Evolutionary conservation across 2,888 invertebrate genomes (phyloP).

Genomic region (Apamea monoglypha): DNA sequence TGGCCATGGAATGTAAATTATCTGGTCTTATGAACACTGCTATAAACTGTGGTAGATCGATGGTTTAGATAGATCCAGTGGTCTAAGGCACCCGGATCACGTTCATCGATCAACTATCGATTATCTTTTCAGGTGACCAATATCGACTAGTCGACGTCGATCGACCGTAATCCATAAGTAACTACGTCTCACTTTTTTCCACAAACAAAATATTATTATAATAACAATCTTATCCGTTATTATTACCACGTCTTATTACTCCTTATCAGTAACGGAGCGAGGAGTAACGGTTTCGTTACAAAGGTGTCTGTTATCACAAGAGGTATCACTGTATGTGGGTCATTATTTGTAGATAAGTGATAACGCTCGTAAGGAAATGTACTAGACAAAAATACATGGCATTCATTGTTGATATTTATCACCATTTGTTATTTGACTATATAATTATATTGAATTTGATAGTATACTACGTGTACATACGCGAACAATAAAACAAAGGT

Average conservation of each 20-base stretch:
- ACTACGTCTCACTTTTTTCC: neutral
- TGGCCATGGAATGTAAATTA: too few relatives aligned
- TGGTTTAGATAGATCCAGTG: neutral
- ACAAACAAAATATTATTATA: constrained; percentile 28
- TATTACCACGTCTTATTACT: constrained; percentile 8
- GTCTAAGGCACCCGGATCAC: neutral
- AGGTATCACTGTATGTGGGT: constrained; percentile 49
- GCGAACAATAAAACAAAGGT: constrained; percentile 20
- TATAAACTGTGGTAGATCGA: neutral
- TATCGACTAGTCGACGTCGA: neutral
- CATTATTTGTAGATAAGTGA: constrained; percentile 42
- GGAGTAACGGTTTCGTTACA: constrained; percentile 55
- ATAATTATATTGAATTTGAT: constrained; percentile 27
- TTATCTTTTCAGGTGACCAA: neutral
- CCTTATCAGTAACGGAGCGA: constrained; percentile 41
- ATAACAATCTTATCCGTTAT: constrained; percentile 37
- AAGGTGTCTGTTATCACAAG: constrained; percentile 48
- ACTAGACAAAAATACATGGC: constrained; percentile 29
- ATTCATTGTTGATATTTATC: constrained; percentile 23
- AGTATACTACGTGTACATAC: neutral
- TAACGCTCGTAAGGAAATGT: constrained; percentile 50
- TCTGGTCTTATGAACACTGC: too few relatives aligned
- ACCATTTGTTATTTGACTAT: constrained; percentile 9
- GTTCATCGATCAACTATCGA: neutral
- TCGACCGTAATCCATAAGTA: neutral